Evolutionary conservation across 2,797 vertebrate species (phyloP).

Genomic region (Aselliscus stoliczkanus): DNA sequence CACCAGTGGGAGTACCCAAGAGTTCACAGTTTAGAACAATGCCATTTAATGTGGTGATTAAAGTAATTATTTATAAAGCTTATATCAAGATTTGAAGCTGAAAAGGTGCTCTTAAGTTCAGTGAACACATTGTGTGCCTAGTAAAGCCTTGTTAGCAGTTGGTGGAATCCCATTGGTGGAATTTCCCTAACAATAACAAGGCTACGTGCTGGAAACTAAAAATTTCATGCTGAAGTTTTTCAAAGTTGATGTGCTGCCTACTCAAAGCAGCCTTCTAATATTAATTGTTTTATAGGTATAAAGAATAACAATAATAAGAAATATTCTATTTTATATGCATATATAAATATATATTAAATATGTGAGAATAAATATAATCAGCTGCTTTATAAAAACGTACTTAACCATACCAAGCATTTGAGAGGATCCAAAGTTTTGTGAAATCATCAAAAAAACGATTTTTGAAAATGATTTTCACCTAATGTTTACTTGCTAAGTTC

Average conservation of each 20-base stretch:
- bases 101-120: slow-evolving; percentile 57
- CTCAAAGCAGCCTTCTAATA: slow-evolving; percentile 29
- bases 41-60: slow-evolving; percentile 42
- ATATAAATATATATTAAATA: background rate
- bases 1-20: background rate
- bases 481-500: background rate
- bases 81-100: slow-evolving; percentile 15
- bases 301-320: background rate
- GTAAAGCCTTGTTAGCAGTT: background rate
- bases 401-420: background rate
- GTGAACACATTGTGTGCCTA: background rate
- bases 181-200: slow-evolving; percentile 42
- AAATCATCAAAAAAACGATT: background rate
- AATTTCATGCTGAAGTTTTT: slow-evolving; percentile 19
- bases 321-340: background rate
- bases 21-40: background rate
- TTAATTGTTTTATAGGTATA: background rate
- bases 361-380: background rate
- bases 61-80: slow-evolving; percentile 59
- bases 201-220: slow-evolving; percentile 20
- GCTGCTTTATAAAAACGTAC: background rate
- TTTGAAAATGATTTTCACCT: background rate
- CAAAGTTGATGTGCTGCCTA: background rate
- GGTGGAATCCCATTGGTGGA: slow-evolving; percentile 17
- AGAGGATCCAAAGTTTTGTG: background rate